Conservation (phyloP, 2,888 invertebrate genomes). For the Achlya flavicornis region DNA sequence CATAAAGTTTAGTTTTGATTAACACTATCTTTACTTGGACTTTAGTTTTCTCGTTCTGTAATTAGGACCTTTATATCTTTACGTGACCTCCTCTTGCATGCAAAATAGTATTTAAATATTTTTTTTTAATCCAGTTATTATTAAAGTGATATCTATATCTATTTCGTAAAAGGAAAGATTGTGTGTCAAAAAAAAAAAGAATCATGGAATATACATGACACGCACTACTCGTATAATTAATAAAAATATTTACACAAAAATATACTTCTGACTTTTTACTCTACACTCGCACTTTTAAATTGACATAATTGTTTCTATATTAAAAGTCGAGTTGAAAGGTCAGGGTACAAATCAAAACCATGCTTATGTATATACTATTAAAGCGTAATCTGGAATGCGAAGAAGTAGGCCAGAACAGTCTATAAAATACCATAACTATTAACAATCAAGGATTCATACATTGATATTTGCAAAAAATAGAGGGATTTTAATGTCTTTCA, state of each 20-base stretch:
- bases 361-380: background rate
- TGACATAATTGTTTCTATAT: background rate
- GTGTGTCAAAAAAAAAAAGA: too few relatives aligned
- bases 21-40: too few relatives aligned
- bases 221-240: background rate
- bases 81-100: background rate
- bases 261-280: background rate
- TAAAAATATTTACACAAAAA: background rate
- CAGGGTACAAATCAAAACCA: background rate
- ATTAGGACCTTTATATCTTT: too few relatives aligned
- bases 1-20: too few relatives aligned
- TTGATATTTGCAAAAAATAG: too few relatives aligned
- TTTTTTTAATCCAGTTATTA: background rate
- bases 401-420: background rate
- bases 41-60: too few relatives aligned
- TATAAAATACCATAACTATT: too few relatives aligned
- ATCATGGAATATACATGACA: too few relatives aligned
- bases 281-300: background rate
- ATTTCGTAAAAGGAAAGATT: background rate
- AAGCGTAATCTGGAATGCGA: background rate
- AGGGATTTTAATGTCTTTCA: background rate
- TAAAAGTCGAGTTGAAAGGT: background rate
- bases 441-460: too few relatives aligned
- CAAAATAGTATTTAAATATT: background rate
- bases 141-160: background rate